Evolutionary conservation across 2,888 invertebrate genomes (phyloP), one percentile per base, ranked within the genome.

Genomic region (Drymonia ruficornis): DNA sequence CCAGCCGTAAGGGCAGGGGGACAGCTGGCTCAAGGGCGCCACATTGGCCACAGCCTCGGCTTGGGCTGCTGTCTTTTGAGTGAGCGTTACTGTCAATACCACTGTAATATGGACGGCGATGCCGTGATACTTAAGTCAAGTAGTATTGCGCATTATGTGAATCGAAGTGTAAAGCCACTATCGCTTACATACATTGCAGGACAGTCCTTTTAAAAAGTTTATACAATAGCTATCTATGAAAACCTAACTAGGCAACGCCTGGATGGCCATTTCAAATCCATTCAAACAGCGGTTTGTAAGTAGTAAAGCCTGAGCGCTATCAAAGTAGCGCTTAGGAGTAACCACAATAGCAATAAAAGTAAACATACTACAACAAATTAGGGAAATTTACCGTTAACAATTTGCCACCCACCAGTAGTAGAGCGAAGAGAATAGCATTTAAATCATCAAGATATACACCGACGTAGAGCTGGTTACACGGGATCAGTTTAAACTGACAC

Each of bases 381-480:
- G 62, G 50, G 34, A 56, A 64, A 61, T 52, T 47, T 53, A 59
- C 50, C 49, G 56, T 63, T 62, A 55, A 67, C 48, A 56, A 57
- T 61, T 59, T 42, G 49, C 42, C 54, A 51, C 44, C 52, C 56
- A 49, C 50, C 18, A 47, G 51, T 50, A 43, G 50, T 61, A 45
- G 56, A 60, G 59, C 51, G 48, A 53, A 45, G 53, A 57, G 57
- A 58, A 56, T 59, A 50, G 57, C 50, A 42, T 48, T 65, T 61
- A 66, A 68, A 67, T 69, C 59, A 63, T 60, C 18, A 50, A 58
- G 56, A 67, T 65, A 65, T 65, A 71, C 65, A 43, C 56, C 50
- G 52, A 29, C 11, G 31, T 31, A 31, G 31, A 31, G 40, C 46
- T 48, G 50, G 52, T 53, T 55, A 54, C 52, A 59, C 52, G 63